Base-by-base conservation (phyloP, 1,140 invertebrate genomes). In the Cydia strobilella region DNA sequence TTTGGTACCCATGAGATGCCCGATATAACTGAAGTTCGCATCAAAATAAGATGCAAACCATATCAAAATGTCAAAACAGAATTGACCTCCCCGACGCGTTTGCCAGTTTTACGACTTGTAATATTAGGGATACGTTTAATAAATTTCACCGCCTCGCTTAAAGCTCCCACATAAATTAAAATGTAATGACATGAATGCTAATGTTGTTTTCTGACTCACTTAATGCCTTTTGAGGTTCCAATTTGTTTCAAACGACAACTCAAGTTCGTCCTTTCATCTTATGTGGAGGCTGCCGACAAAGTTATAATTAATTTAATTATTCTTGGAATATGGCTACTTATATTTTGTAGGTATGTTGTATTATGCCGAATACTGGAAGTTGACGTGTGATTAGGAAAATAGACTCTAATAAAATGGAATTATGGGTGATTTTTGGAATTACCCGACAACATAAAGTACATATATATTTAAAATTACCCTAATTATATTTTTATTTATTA, bases 121-220 rank as follows among this genome's bases (percentile, higher is more conserved):
- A 82, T 79, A 80, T 80, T 79, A 80, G 72, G 73, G 74, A 79
- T 79, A 79, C 76, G 78, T 79, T 81, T 81, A 77, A 81, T 81
- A 81, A 79, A 81, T 81, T 79, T 76, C 74, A 59, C 74, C 72
- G 71, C 65, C 73, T 75, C 78, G 75, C 72, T 72, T 66, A 48
- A 75, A 77, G 65, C 78, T 74, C 63, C 74, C 63, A 79, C 78
- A 77, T 79, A 79, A 79, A 79, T 79, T 79, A 79, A 79, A 79
- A 76, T 54, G 72, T 79, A 79, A 79, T 75, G 78, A 79, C 78
- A 79, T 77, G 78, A 76, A 79, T 79, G 74, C 74, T 77, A 79
- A 79, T 77, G 78, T 74, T 77, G 75, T 76, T 76, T 76, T 79
- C 78, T 74, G 78, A 74, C 78, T 74, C 74, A 45, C 74, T 77